Evolutionary conservation across 2,888 invertebrate genomes (phyloP), one percentile per base, ranked within the genome.

Genomic region (Epistrophe eligans): DNA sequence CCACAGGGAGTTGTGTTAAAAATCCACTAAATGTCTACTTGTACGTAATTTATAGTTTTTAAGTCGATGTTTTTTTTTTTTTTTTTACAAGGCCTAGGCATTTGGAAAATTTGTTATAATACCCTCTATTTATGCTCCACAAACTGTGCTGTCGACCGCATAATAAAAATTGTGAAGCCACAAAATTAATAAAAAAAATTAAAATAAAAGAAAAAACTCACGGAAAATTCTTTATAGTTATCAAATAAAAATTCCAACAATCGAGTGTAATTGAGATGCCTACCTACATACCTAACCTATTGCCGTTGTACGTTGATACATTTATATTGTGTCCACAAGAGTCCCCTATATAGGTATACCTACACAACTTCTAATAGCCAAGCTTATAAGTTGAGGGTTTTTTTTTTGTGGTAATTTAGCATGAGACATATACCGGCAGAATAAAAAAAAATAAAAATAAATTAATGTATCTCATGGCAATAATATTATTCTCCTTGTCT

Each of bases 1-100:
- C 84, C 83, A 35, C 83, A 74, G 79, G 83, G 84, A 71, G 43
- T 58, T 50, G 70, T 64, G 62, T 74, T 83, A 70, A 74, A 74
- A 83, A 28, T 79, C 64, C 71, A 76, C 84, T 76, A 57, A 80
- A 85, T 43, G 81, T 85, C 84, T 73, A 85, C 73, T 81, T 81
- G 77, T 67, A 77, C 72, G 72, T 77, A 70, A 81, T 77, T 85
- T 85, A 81, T 77, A 62, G 77, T 60, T 77, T 73, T 15, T 8
- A 45, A 72, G 66, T 72, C 58, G 64, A 64, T 72, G 35, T 62
- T 73, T 58, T 35, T n/a, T 35, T 32, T 35, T n/a, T 35, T 32
- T 4, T 38, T 1, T 11, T 11, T n/a, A n/a, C 28, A 4, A 13
- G 32, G 4, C 7, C 6, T 35, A 71, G 58, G 40, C 32, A 79